A percentile compares a stretch with the other conserved stretches of the same genome.
Conservation (phyloP, 2,888 invertebrate genomes). For the Globia sparganii region DNA sequence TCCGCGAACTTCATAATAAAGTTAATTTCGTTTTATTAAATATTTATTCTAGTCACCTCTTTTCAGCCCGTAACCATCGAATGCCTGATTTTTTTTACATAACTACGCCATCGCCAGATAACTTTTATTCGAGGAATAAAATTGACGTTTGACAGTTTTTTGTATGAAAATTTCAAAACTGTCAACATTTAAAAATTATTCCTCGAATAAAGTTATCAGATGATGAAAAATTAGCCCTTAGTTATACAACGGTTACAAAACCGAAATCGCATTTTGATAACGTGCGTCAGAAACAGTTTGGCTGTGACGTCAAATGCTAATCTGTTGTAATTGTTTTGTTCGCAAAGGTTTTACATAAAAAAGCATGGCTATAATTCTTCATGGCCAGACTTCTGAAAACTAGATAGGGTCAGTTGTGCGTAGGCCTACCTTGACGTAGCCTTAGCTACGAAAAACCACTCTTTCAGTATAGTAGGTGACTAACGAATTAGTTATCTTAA, state of each 20-base stretch:
- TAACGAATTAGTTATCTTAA: background rate
- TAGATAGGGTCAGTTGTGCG: slow-evolving; percentile 24
- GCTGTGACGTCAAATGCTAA: slow-evolving; percentile 53
- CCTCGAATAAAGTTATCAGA: too few species aligned
- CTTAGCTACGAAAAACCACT: slow-evolving; percentile 37
- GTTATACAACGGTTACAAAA: slow-evolving; percentile 4
- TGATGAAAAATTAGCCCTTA: too few species aligned
- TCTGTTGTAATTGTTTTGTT: slow-evolving; percentile 32
- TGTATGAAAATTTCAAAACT: too few species aligned
- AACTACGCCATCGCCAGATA: background rate
- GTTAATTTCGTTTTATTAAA: background rate
- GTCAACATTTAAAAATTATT: too few species aligned
- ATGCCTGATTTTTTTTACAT: background rate
- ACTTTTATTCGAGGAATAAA: too few species aligned
- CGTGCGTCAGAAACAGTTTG: slow-evolving; percentile 42
- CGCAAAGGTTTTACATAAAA: slow-evolving; percentile 34
- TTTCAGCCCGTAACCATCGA: background rate
- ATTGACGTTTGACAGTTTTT: too few species aligned
- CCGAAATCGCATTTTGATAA: slow-evolving; percentile 9
- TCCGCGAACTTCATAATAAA: background rate
- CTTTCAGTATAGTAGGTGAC: slow-evolving; percentile 12
- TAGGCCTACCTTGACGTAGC: background rate
- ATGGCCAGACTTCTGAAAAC: slow-evolving; percentile 31
- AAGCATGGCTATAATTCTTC: slow-evolving; percentile 2
- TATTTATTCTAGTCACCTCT: background rate